Percentiles rank a stretch among this genome's conserved stretches.
Conservation (phyloP, 2,113 vertebrate genomes). For the Spilogale gracilis region DNA sequence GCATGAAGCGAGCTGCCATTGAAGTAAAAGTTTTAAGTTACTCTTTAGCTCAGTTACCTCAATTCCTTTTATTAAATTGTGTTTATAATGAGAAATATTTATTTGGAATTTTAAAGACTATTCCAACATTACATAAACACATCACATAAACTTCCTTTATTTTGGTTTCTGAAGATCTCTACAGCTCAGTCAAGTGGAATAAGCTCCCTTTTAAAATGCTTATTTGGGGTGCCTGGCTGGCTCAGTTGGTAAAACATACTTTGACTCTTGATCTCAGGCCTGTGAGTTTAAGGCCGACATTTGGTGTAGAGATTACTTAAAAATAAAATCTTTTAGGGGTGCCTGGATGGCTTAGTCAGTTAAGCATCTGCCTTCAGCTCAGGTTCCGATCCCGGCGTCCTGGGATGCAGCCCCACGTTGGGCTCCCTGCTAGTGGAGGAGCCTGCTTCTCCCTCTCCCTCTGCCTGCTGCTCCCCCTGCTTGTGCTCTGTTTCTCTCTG, state of each 20-base stretch:
- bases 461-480: background rate
- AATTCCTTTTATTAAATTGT: background rate
- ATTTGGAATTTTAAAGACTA: background rate
- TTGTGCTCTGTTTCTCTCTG: background rate
- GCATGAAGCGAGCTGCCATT: background rate
- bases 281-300: background rate
- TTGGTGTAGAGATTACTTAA: background rate
- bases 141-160: background rate
- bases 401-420: background rate
- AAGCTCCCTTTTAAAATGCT: conserved; percentile 18
- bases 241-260: background rate
- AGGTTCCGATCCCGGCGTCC: background rate
- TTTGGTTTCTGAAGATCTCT: background rate
- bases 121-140: background rate
- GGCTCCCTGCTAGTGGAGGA: background rate
- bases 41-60: background rate
- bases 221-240: background rate
- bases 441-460: background rate
- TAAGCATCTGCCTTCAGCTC: background rate
- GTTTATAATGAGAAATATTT: background rate
- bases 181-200: background rate
- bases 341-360: background rate
- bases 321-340: background rate
- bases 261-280: background rate
- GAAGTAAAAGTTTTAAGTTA: background rate